Percentiles rank a stretch among this genome's conserved stretches.
Evolutionary conservation across 2,113 vertebrate species (phyloP).

Genomic region (Clarias gariepinus): DNA sequence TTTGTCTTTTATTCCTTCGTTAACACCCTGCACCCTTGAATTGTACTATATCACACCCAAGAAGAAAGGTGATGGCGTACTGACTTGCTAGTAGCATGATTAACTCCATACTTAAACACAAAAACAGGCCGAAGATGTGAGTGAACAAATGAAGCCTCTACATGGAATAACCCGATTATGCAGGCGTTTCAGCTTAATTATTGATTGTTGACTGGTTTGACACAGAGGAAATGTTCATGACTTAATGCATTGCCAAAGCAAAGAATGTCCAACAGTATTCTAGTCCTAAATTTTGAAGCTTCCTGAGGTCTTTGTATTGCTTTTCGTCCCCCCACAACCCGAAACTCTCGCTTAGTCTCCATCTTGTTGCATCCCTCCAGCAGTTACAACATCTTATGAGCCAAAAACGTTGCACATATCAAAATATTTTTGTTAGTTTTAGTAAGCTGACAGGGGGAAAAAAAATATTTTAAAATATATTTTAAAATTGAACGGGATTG

Average conservation of each 20-base stretch:
- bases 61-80: neutral
- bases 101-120: neutral
- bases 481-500: constrained; percentile 18
- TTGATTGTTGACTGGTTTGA: neutral
- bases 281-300: constrained; percentile 56
- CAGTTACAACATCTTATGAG: neutral
- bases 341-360: constrained; percentile 24
- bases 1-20: neutral
- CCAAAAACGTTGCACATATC: constrained; percentile 18
- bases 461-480: neutral
- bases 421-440: constrained; percentile 29
- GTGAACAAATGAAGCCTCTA: constrained; percentile 11
- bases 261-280: constrained; percentile 7
- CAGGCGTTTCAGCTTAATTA: neutral
- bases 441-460: constrained; percentile 12
- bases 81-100: neutral
- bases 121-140: constrained; percentile 12
- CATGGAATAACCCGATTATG: neutral
- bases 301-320: constrained; percentile 76
- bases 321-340: constrained; percentile 50
- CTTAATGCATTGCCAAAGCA: constrained; percentile 19
- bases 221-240: constrained; percentile 27
- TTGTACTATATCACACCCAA: neutral
- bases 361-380: constrained; percentile 21
- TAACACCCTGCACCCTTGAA: neutral